phyloP scores from a whole-genome alignment of 2,113 vertebrate genomes.

The Thryonomys swinderianus region DNA sequence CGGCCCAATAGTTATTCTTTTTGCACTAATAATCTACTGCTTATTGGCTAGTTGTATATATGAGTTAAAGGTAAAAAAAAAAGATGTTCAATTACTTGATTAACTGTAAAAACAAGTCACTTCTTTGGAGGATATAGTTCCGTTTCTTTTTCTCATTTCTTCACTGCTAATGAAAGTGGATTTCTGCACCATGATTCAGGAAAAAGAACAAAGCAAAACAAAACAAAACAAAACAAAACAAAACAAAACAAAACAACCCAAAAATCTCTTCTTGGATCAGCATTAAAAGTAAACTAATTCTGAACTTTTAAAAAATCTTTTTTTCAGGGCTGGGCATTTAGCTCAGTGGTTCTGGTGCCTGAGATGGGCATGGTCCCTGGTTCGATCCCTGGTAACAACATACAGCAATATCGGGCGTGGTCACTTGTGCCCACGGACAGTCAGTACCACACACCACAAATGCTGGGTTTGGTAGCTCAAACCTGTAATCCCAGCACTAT shows the following conservation, averaged over 20 bases:
- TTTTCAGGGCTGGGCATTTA: too few species aligned
- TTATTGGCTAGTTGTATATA: neutral
- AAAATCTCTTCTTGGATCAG: neutral
- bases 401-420: too few species aligned
- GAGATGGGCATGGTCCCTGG: too few species aligned
- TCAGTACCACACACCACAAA: too few species aligned
- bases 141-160: constrained; percentile 18
- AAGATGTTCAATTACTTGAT: neutral
- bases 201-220: too few species aligned
- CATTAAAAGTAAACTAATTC: constrained; percentile 18
- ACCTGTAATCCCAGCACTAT: too few species aligned
- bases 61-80: constrained; percentile 24
- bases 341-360: too few species aligned
- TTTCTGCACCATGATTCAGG: neutral
- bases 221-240: too few species aligned
- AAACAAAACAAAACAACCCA: too few species aligned
- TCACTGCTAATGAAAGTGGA: constrained; percentile 6
- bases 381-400: too few species aligned
- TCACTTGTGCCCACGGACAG: too few species aligned
- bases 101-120: constrained; percentile 6
- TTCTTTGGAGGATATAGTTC: neutral
- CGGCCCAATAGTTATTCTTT: neutral
- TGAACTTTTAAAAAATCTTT: constrained; percentile 34
- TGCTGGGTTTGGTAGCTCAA: too few species aligned
- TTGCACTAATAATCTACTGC: neutral